Evolutionary conservation across 2,888 invertebrate genomes (phyloP), one percentile per base, ranked within the genome.

Genomic region (Venusia cambrica): DNA sequence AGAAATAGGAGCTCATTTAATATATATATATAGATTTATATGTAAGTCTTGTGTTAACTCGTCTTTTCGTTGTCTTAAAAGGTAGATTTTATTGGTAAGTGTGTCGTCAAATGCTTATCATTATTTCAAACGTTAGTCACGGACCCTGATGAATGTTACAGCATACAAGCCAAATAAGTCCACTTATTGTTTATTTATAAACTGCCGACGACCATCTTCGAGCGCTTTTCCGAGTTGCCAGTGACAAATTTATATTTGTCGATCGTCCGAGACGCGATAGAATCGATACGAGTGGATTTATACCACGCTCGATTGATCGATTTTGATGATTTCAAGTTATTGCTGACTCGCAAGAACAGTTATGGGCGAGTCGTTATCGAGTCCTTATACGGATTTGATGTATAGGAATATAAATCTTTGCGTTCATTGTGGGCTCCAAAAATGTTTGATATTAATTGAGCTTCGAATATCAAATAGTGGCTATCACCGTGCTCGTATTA

Each of bases 231-330:
- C 73, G 56, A 71, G 62, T 69, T 59, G 59, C 62, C 75, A 63
- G 70, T 84, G 85, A 84, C 84, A 84, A 85, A 87, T 85, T 83
- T 87, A 85, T 85, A 85, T 83, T 81, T 77, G 79, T 80, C 77
- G 81, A 80, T 78, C 65, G 69, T 48, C 62, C 51, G 67, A 62
- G 72, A 72, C 73, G 73, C 73, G 83, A 85, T 84, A 78, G 76
- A 75, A 79, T 76, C 78, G 81, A 81, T 79, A 73, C 60, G 73
- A 65, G 57, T 55, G 73, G 74, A 85, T 84, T 84, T 85, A 84
- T 80, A 69, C 65, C 62, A 72, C 71, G 72, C 68, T 68, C 70
- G 59, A 56, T 67, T 81, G 83, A 83, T 81, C 72, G 79, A 81
- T 81, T 78, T 73, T 64, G 74, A 78, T 75, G 73, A 73, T 73